Base-by-base conservation (phyloP, 2,888 invertebrate genomes). In the Hypsopygia costalis region DNA sequence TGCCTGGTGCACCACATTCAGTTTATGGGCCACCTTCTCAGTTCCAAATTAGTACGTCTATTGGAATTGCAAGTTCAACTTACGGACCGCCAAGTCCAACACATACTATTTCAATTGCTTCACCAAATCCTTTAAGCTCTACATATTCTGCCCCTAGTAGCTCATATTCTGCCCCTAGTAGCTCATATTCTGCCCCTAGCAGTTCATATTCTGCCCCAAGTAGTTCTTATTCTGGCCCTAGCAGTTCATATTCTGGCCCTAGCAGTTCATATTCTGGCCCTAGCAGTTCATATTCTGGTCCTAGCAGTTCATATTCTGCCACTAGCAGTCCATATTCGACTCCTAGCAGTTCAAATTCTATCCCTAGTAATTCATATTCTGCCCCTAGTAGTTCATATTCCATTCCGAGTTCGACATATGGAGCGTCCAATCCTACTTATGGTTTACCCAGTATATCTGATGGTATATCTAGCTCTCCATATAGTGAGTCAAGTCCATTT, bases 51-150 rank as follows among this genome's bases (percentile, higher is more conserved):
- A 58, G 50, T 44, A 66, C 56, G 45, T 41, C 55, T 35, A 44
- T 56, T 46, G 51, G 50, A 31, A 42, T 62, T 33, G 58, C 69
- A 32, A 74, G 73, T 55, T 80, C 82, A 27, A 86, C 83, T 49
- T 69, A 81, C 46, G 75, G 69, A 11, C 72, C 80, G 12, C 69
- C 74, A 28, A 77, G 69, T 50, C 74, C 78, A 40, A 71, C 77
- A 4, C 71, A 78, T 49, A 66, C 74, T 29, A 41, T 69, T 39
- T 77, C 80, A 12, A 59, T 76, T 40, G 72, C 81, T 29, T 69
- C 81, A 8, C 69, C 74, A 38, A 71, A 54, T 45, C 58, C 69
- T 20, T 47, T 61, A 5, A 74, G 55, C 45, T 66, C 76, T 40
- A 68, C 71, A 7, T 69, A 64, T 52, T 61, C 69, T 40, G 11